phyloP scores from a whole-genome alignment of 2,888 invertebrate genomes.

The Neoitamus cyanurus region DNA sequence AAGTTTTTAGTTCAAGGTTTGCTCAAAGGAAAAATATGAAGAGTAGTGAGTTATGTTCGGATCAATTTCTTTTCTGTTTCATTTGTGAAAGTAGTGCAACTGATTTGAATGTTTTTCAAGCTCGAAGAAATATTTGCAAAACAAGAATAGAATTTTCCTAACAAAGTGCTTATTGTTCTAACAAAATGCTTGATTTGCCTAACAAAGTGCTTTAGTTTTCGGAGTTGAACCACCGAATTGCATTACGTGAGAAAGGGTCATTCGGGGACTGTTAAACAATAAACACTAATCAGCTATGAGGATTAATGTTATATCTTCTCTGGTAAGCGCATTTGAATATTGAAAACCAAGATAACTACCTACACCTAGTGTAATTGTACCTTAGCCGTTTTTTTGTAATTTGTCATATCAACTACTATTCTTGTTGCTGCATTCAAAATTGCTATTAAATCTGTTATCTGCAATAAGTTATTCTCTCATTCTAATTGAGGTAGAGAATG shows the following conservation, averaged over 20 bases:
- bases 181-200: not conserved
- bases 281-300: not conserved
- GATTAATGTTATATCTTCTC: not conserved
- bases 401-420: too few relatives aligned
- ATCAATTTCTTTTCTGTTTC: not conserved
- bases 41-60: not conserved
- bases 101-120: not conserved
- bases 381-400: too few relatives aligned
- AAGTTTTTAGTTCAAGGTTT: not conserved
- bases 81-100: not conserved
- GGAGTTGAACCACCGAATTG: not conserved
- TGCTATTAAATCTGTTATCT: too few relatives aligned
- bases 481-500: too few relatives aligned
- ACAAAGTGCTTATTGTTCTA: not conserved
- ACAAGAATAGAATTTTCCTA: not conserved
- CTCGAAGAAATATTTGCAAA: not conserved
- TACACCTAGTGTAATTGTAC: not conserved
- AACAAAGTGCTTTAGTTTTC: not conserved
- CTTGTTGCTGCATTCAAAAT: too few relatives aligned
- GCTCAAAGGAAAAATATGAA: constrained; percentile 12
- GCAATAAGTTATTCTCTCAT: too few relatives aligned
- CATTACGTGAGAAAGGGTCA: not conserved
- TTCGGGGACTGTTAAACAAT: not conserved
- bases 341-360: not conserved
- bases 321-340: constrained; percentile 7